Conservation (phyloP, 2,113 vertebrate species). For the Varanus komodoensis region DNA sequence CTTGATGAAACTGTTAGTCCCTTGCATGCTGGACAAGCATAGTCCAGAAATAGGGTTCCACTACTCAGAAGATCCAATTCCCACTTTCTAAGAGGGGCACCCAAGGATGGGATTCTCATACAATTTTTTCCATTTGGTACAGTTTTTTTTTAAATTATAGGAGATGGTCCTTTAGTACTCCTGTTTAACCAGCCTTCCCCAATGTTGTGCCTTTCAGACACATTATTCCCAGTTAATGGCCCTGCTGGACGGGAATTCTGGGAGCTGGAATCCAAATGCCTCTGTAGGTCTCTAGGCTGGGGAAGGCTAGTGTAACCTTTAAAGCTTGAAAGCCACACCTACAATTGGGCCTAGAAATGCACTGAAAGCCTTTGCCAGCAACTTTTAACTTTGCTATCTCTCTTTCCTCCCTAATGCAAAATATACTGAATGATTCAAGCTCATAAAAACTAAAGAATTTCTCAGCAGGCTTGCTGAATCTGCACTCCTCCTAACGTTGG, state of each 20-base stretch:
- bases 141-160: not conserved
- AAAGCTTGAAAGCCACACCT: not conserved
- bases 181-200: too few species aligned
- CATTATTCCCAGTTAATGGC: too few species aligned
- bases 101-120: not conserved
- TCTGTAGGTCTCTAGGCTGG: too few species aligned
- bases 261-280: too few species aligned
- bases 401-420: not conserved
- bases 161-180: not conserved
- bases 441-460: not conserved
- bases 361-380: not conserved
- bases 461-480: fast-evolving
- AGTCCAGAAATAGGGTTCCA: not conserved
- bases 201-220: too few species aligned
- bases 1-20: not conserved
- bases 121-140: not conserved
- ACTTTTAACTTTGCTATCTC: not conserved
- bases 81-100: not conserved
- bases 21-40: not conserved
- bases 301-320: too few species aligned
- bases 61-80: not conserved
- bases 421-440: not conserved
- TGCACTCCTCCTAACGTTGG: not conserved
- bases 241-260: too few species aligned
- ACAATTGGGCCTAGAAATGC: not conserved